These are phyloP conservation scores for Antennarius striatus DNA, from an alignment of 2,113 vertebrate species.

Conservation along the genomic window DNA sequence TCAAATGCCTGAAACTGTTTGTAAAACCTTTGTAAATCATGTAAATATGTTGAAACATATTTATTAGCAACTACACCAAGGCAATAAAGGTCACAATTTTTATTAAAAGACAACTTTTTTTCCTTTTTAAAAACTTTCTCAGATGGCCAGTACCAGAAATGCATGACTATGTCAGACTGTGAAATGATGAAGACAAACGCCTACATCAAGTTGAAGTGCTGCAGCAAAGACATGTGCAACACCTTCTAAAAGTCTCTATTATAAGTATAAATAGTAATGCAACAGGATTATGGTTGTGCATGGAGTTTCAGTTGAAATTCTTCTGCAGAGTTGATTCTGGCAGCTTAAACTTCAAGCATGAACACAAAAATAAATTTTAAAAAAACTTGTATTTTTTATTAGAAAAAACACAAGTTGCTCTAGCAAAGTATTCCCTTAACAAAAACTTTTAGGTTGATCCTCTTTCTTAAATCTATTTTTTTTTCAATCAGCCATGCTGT, in stretches of 20 bases:
- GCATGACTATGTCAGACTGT: conserved; percentile 71
- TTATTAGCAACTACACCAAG: neutral
- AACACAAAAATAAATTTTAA: too few relatives aligned
- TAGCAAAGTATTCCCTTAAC: too few relatives aligned
- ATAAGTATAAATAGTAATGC: neutral
- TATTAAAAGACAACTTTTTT: neutral
- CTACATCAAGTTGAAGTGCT: conserved; percentile 72
- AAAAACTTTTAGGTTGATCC: too few relatives aligned
- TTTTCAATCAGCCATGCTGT: too few relatives aligned
- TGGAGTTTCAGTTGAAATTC: neutral
- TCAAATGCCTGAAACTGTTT: neutral
- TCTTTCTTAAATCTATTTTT: too few relatives aligned
- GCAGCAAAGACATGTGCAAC: conserved; percentile 74
- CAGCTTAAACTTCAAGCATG: too few relatives aligned
- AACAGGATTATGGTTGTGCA: neutral
- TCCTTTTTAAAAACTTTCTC: neutral
- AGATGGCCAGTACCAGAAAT: conserved; percentile 76
- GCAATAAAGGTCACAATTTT: neutral
- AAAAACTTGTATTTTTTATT: too few relatives aligned
- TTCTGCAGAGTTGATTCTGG: too few relatives aligned
- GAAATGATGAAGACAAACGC: conserved; percentile 64
- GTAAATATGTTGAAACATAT: neutral
- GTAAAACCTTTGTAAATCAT: neutral
- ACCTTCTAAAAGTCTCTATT: neutral
- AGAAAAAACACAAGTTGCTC: too few relatives aligned